Percentiles rank a stretch among this genome's conserved stretches.
phyloP scores from a whole-genome alignment of 2,113 vertebrate genomes.

The Paraplagusia blochii region DNA sequence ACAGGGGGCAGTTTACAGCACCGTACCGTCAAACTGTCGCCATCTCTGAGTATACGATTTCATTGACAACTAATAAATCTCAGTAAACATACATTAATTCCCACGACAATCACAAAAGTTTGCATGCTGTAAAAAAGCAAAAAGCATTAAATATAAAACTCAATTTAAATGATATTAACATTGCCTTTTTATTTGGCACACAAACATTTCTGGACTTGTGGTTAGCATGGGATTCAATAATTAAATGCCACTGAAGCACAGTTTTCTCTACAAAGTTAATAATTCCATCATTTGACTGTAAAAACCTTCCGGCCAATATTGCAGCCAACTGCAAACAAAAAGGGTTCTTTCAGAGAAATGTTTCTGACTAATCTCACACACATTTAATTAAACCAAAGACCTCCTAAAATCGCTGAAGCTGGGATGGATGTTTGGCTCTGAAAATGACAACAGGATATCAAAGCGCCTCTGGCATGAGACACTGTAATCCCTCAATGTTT shows the following conservation, averaged over 20 bases:
- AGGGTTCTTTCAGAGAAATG: constrained; percentile 54
- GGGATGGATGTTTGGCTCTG: constrained; percentile 52
- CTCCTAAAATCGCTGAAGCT: constrained; percentile 54
- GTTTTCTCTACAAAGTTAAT: no score
- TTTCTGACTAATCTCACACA: constrained; percentile 60
- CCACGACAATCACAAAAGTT: background rate
- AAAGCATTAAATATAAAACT: no score
- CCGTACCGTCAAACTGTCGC: background rate
- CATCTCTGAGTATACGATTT: constrained; percentile 9
- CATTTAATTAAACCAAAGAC: constrained; percentile 66
- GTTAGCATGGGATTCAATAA: background rate
- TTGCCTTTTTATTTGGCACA: no score
- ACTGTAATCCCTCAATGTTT: constrained; percentile 69
- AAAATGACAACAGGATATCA: constrained; percentile 72
- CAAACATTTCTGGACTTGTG: no score
- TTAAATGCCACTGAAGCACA: constrained; percentile 7
- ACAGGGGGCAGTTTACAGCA: constrained; percentile 25
- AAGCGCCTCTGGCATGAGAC: constrained; percentile 63
- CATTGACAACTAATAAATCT: background rate
- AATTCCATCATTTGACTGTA: constrained; percentile 5
- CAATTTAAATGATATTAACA: no score
- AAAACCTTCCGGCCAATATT: constrained; percentile 45
- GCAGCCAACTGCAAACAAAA: constrained; percentile 36
- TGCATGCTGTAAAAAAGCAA: no score
- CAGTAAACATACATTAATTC: constrained; percentile 31